Conservation (phyloP, 2,888 invertebrate genomes). For the Blastobasis adustella region DNA sequence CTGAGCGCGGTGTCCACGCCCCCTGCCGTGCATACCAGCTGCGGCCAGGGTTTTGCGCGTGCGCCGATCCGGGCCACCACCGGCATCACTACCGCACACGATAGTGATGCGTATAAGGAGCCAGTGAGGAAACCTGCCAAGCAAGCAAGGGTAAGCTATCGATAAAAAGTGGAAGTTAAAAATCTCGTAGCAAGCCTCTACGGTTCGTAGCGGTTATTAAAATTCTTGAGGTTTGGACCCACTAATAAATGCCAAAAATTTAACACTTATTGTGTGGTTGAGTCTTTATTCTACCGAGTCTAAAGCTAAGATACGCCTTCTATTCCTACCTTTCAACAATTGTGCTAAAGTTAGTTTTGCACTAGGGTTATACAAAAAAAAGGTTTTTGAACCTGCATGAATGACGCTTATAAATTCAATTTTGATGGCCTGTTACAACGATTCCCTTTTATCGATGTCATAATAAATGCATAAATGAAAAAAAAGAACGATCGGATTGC, state of each 20-base stretch:
- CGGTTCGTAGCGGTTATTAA: not conserved
- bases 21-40: slow-evolving; percentile 53
- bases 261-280: not conserved
- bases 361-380: too few relatives aligned
- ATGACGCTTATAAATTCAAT: too few relatives aligned
- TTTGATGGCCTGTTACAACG: not conserved
- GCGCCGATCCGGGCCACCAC: slow-evolving; percentile 35
- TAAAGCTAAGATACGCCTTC: too few relatives aligned
- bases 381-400: too few relatives aligned
- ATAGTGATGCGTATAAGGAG: slow-evolving; percentile 56
- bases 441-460: not conserved
- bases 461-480: slow-evolving; percentile 8
- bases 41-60: slow-evolving; percentile 41
- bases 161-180: not conserved
- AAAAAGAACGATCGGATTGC: too few relatives aligned
- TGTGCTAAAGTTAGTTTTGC: too few relatives aligned
- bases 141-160: not conserved
- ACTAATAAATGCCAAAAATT: not conserved
- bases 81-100: slow-evolving; percentile 55
- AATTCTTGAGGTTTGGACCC: not conserved
- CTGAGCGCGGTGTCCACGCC: slow-evolving; percentile 59
- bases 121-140: slow-evolving; percentile 48
- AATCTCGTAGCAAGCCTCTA: not conserved
- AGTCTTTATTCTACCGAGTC: too few relatives aligned
- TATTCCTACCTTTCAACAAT: too few relatives aligned